Base-by-base conservation (phyloP, 1,140 invertebrate species). In the Arctopsyche grandis region DNA sequence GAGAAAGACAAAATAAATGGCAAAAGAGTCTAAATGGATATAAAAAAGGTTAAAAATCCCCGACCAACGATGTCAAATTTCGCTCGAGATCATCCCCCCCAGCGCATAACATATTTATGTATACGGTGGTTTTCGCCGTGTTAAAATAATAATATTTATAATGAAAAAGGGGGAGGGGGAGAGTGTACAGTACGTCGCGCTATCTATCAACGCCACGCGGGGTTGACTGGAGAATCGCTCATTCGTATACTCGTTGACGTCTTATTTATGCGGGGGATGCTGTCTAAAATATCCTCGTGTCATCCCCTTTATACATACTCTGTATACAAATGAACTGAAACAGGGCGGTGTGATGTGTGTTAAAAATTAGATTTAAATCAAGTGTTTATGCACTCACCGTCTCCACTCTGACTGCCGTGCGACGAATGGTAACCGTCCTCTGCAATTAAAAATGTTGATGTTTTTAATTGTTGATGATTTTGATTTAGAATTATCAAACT, bases 341-440 rank as follows among this genome's bases (percentile, higher is more conserved):
- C 7, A 38, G 7, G 7, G 29, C 7, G 29, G 1, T 7, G 29
- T 38, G 7, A 38, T 38, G 29, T 38, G 29, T 38, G 7, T 38
- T 38, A 38, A n/a, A n/a, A n/a, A n/a, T n/a, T n/a, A n/a, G n/a
- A n/a, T 38, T 38, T 38, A 38, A 38, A 38, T 38, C 7, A 7
- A 38, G 29, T 38, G n/a, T n/a, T n/a, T n/a, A n/a, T n/a, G 16
- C 3, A 76, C 74, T 76, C 66, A 83, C 81, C 81, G 24, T 83
- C 81, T 38, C 81, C 81, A 10, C 79, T 71, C 75, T 83, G 81
- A 58, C 75, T 83, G 56, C 77, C 74, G 46, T 83, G 81, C 4
- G 81, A 74, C n/a, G 74, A 83, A 75, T 83, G 80, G 44, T 82
- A 82, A 43, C 78, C 78, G 44, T 83, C 81, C n/a, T 83, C 81